Base-by-base conservation (phyloP, 2,888 invertebrate species). In the Nesidiocoris tenuis region DNA sequence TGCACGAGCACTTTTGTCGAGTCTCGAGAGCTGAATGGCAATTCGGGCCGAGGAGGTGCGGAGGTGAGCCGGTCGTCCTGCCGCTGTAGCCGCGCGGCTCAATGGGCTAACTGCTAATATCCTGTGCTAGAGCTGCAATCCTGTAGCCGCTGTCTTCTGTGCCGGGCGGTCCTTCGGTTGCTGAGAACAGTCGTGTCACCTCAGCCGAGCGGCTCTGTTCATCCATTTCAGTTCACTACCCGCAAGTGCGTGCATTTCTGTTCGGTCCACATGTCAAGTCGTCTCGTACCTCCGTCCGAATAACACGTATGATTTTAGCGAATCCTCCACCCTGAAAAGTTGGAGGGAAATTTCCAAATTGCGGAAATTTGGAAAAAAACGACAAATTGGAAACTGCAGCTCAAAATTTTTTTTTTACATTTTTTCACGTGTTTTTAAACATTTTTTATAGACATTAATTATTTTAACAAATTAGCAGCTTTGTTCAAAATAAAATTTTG, bases 91-190 rank as follows among this genome's bases (percentile, higher is more conserved):
- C 12, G 39, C n/a, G n/a, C 12, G 56, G 72, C 77, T 78, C 78
- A 78, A 77, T 78, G 78, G 78, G 78, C 75, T 78, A 78, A 78
- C 72, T 76, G 78, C 77, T 78, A 78, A 78, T 78, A 78, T 78
- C 78, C 78, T 78, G 78, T 77, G 67, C 56, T 74, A 71, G 5
- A 7, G 72, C 59, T 77, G 74, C 74, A 74, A 77, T 57, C 39
- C 77, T 77, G 76, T 77, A 61, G 70, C 61, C 61, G 57, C 74
- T 63, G 63, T 70, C 70, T 72, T 61, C 56, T 61, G 61, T 61
- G 57, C 54, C 18, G 61, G 39, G 5, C 39, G 12, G 39, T 39
- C 39, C 39, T 39, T 12, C 39, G 3, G 3, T 39, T 7, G 39
- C 39, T 7, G 39, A 3, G 3, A 39, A 12, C 39, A 39, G 39